phyloP scores from a whole-genome alignment of 2,888 invertebrate species.

The Netelia fuscicornis region DNA sequence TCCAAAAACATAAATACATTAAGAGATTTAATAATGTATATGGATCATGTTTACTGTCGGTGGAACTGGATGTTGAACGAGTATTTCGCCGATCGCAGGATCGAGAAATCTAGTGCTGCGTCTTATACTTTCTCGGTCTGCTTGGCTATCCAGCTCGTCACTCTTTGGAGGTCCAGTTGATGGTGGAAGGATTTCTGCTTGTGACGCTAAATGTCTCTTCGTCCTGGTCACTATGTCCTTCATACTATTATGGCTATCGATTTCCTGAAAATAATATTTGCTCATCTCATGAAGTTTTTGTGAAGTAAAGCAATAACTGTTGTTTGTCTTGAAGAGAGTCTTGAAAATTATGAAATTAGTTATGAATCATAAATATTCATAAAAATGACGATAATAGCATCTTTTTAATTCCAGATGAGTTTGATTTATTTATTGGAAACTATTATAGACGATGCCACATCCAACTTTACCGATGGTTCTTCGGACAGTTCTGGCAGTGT shows the following conservation, averaged over 20 bases:
- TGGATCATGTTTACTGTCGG: not conserved
- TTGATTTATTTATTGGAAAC: no score
- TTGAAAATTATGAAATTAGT: no score
- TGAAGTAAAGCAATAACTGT: no score
- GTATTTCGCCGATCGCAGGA: slow-evolving; percentile 54
- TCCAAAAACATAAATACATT: not conserved
- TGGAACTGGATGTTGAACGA: slow-evolving; percentile 36
- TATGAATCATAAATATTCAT: no score
- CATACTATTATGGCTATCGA: slow-evolving; percentile 39
- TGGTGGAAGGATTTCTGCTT: slow-evolving; percentile 29
- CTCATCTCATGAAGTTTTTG: not conserved
- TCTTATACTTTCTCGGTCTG: slow-evolving; percentile 41
- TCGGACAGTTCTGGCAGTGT: slow-evolving; percentile 39
- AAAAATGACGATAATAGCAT: no score
- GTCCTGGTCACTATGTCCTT: slow-evolving; percentile 44
- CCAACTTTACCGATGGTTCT: slow-evolving; percentile 32
- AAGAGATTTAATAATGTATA: not conserved
- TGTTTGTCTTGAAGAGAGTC: no score
- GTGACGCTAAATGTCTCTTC: slow-evolving; percentile 47
- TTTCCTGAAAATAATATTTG: slow-evolving; percentile 1
- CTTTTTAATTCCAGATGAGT: no score
- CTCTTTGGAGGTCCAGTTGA: slow-evolving; percentile 32
- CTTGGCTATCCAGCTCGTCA: slow-evolving; percentile 30
- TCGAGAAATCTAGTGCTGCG: slow-evolving; percentile 54
- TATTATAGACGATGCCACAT: no score